These are phyloP conservation scores for Chalcosyrphus nemorum DNA, from an alignment of 2,888 invertebrate genomes.

Conservation along the genomic window DNA sequence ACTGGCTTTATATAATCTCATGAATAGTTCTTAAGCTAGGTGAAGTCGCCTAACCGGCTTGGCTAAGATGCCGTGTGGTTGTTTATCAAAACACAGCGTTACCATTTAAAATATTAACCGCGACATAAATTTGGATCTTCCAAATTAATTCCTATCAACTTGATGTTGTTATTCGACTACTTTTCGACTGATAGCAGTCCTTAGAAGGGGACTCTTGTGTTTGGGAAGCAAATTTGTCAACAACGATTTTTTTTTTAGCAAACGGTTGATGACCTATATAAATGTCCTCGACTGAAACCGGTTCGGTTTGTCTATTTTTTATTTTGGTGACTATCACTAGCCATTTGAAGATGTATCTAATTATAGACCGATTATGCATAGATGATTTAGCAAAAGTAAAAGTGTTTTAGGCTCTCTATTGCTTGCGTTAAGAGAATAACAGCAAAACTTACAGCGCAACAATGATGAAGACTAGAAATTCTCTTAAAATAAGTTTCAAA, in stretches of 20 bases:
- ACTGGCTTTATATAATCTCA: not conserved
- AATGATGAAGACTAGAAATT: not conserved
- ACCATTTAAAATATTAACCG: not conserved
- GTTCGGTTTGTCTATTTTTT: not conserved
- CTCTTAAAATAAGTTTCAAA: not conserved
- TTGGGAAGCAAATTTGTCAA: too few relatives aligned
- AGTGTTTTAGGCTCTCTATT: not conserved
- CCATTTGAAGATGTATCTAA: not conserved
- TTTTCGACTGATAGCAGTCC: not conserved
- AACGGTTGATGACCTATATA: constrained; percentile 12
- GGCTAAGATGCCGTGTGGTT: not conserved
- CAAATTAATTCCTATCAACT: not conserved
- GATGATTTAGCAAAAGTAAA: not conserved
- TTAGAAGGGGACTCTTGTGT: not conserved
- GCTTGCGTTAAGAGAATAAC: not conserved
- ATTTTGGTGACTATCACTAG: not conserved
- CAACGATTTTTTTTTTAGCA: too few relatives aligned
- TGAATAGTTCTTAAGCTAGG: not conserved
- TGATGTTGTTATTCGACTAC: not conserved
- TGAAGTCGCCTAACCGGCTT: not conserved
- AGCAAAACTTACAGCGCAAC: not conserved
- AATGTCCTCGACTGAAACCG: not conserved
- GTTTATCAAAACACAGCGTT: not conserved
- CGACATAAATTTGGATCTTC: not conserved
- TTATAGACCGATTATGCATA: not conserved